Base-by-base conservation (phyloP, 2,113 vertebrate species). In the Kryptolebias marmoratus region DNA sequence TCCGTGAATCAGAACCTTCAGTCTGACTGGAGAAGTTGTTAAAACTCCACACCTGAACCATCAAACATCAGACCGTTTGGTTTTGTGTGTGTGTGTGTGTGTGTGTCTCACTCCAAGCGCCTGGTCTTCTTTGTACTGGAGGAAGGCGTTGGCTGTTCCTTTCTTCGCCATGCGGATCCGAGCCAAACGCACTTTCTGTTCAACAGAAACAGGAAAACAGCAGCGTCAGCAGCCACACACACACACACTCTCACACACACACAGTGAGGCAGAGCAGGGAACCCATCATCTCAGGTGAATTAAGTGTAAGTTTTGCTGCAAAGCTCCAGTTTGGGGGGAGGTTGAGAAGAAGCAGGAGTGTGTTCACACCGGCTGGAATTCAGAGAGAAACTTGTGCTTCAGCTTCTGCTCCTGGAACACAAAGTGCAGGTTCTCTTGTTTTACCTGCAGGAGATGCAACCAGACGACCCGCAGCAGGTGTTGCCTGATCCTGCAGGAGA, bases 101-200 rank as follows among this genome's bases (percentile, higher is more conserved):
- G 63, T 77, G 57, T 47, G 68, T 84, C 91, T 90, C 79, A 96
- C 96, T 94, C 94, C 88, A 8, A 96, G 83, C 28, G 91, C 91
- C 53, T 93, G 91, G 8, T 94, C 94, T 69, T 95, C 95, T 87
- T 97, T 96, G 84, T 95, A 96, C 77, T 94, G 95, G 72, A 97
- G 92, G 93, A 96, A 97, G 67, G 96, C 96, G 0, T 95, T 96
- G 68, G 94, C 92, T 50, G 95, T 95, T 64, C 94, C 94, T 72
- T 95, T 96, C 87, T 96, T 97, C 5, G 96, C 94, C 92, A 97
- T 90, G 13, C 96, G 95, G 81, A 96, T 96, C 68, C 96, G 94
- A 75, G 96, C 95, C 80, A 95, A 86, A 50, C 96, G 94, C 31
- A 96, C 95, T 92, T 97, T 96, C 96, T 97, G 89, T 71, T 62